phyloP scores from a whole-genome alignment of 1,140 invertebrate genomes.

The Nasonia longicornis region DNA sequence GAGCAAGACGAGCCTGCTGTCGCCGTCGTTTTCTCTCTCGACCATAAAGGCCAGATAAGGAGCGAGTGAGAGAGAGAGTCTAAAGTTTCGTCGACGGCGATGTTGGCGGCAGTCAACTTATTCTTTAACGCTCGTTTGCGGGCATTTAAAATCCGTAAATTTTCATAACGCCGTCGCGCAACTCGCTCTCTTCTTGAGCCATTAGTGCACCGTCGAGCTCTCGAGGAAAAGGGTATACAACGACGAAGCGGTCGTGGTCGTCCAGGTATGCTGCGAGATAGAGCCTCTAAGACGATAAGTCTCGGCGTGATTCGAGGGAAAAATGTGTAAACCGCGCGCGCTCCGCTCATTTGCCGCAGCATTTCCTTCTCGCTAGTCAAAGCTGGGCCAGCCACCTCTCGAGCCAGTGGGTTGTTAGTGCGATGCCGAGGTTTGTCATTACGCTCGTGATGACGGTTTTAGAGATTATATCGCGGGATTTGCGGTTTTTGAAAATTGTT shows the following conservation, averaged over 20 bases:
- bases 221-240: background rate
- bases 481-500: background rate
- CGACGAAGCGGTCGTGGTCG: background rate
- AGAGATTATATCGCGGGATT: background rate
- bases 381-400: background rate
- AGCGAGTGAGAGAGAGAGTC: conserved; percentile 19
- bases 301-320: background rate
- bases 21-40: conserved; percentile 52
- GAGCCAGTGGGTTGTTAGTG: background rate
- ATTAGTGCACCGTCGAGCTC: conserved; percentile 3
- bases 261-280: conserved; percentile 9
- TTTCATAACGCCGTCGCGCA: conserved; percentile 51
- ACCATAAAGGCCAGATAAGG: conserved; percentile 59
- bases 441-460: background rate
- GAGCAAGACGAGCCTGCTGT: background rate
- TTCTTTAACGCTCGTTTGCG: conserved; percentile 42
- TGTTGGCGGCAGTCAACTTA: background rate
- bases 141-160: conserved; percentile 61
- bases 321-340: background rate
- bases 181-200: background rate
- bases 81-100: conserved; percentile 49
- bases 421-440: background rate
- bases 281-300: background rate
- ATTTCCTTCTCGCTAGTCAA: conserved; percentile 8
- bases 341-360: background rate